Evolutionary conservation across 2,797 vertebrate species (phyloP).

Genomic region (Vireo griseus): DNA sequence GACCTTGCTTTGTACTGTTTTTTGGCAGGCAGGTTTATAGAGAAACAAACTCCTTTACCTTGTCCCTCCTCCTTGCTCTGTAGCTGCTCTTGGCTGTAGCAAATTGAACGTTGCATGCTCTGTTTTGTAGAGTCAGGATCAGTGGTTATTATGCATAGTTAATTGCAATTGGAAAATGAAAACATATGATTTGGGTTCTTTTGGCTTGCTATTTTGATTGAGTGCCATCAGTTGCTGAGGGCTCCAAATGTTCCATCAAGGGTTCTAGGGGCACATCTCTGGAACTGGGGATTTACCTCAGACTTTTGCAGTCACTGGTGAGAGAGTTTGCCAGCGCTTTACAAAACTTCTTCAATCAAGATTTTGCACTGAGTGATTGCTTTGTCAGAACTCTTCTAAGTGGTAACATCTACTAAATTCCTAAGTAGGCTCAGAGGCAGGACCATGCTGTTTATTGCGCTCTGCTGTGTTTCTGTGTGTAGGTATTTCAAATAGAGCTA

Average conservation of each 20-base stretch:
- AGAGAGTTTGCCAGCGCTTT: background rate
- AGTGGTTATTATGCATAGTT: background rate
- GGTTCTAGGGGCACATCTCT: fast-evolving
- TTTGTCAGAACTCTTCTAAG: background rate
- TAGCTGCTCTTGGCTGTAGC: background rate
- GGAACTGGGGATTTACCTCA: background rate
- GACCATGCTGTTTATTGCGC: background rate
- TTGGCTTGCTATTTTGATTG: background rate
- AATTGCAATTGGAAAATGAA: background rate
- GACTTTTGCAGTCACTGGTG: background rate
- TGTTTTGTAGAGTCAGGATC: background rate
- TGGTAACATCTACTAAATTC: background rate
- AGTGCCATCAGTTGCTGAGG: background rate
- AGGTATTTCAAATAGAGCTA: background rate
- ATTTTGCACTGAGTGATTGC: background rate
- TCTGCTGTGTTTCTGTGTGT: background rate
- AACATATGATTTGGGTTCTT: background rate
- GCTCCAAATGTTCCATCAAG: background rate
- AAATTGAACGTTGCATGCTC: background rate
- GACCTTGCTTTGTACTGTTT: background rate
- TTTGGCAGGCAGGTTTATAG: background rate
- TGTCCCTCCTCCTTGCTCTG: background rate
- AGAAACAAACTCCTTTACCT: background rate
- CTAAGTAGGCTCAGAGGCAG: background rate
- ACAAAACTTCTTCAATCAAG: background rate